A percentile compares a stretch with the other conserved stretches of the same genome.
These are phyloP conservation scores for Phymastichus coffea DNA, from an alignment of 1,140 invertebrate genomes.

Conservation along the genomic window DNA sequence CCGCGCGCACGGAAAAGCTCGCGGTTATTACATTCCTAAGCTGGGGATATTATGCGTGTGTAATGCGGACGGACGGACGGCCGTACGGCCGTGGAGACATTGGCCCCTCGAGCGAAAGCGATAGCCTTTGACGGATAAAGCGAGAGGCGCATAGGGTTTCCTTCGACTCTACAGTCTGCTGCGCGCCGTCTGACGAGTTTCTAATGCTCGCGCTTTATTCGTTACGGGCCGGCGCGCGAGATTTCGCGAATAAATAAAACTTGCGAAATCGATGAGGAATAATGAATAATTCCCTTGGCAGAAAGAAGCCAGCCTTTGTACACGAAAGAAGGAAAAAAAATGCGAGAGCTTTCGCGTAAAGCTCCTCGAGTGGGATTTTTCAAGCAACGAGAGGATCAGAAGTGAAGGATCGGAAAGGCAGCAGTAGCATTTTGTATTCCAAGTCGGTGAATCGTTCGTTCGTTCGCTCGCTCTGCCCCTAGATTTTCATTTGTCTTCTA, in stretches of 20 bases:
- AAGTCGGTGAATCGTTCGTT: no score
- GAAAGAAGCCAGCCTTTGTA: no score
- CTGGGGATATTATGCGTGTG: not conserved
- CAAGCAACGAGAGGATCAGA: no score
- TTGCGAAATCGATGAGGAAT: no score
- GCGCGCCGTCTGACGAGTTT: no score
- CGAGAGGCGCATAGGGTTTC: not conserved
- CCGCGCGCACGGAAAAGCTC: no score
- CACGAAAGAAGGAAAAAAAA: not conserved
- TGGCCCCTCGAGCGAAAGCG: not conserved
- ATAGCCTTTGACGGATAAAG: conserved; percentile 16
- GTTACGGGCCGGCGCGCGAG: no score
- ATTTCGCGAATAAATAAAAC: no score
- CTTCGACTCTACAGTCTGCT: no score
- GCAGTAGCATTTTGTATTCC: not conserved
- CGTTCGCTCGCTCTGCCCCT: conserved; percentile 3
- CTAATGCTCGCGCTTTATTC: no score
- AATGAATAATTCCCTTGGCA: no score
- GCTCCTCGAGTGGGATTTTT: not conserved
- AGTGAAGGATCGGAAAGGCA: not conserved
- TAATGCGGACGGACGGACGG: not conserved
- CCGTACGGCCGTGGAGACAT: not conserved
- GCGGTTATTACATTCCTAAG: conserved; percentile 20
- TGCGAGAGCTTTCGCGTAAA: not conserved
- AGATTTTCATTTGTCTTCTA: conserved; percentile 26